phyloP scores from a whole-genome alignment of 2,797 vertebrate species.

The Kryptopterus vitreolus region DNA sequence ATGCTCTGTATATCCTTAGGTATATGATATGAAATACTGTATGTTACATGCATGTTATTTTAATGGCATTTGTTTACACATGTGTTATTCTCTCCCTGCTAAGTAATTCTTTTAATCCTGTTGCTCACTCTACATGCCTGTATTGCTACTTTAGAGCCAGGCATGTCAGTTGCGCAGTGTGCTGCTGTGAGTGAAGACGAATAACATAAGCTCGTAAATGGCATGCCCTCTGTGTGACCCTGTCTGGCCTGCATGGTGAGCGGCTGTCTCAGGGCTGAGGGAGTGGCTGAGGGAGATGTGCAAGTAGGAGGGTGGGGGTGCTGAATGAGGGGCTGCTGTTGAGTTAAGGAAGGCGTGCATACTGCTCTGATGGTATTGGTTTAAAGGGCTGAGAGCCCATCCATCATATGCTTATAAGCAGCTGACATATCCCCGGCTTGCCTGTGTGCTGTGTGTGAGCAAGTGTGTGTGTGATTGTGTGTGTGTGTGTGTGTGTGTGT shows the following conservation, averaged over 20 bases:
- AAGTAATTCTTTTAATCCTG: conserved; percentile 34
- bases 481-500: too few species aligned
- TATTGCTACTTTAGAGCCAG: conserved; percentile 25
- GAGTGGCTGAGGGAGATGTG: conserved; percentile 37
- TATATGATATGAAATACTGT: neutral
- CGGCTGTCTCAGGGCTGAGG: conserved; percentile 44
- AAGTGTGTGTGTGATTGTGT: conserved; percentile 28
- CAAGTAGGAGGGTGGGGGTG: conserved; percentile 35
- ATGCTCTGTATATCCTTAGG: neutral
- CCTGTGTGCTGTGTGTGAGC: conserved; percentile 44
- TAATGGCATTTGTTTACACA: neutral
- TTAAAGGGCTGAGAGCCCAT: conserved; percentile 54
- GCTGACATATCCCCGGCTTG: conserved; percentile 49
- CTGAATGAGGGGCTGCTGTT: conserved; percentile 53
- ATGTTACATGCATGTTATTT: neutral
- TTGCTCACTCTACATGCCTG: conserved; percentile 9
- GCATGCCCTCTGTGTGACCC: conserved; percentile 56
- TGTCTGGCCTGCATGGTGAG: conserved; percentile 51
- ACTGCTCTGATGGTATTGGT: conserved; percentile 51
- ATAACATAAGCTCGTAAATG: conserved; percentile 60
- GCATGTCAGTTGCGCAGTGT: conserved; percentile 44
- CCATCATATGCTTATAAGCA: conserved; percentile 57
- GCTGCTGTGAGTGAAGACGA: conserved; percentile 46
- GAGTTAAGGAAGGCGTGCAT: conserved; percentile 49
- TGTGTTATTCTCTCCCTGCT: conserved; percentile 14